A percentile compares a stretch with the other conserved stretches of the same genome.
phyloP scores from a whole-genome alignment of 2,797 vertebrate species.

The Decapterus maruadsi region DNA sequence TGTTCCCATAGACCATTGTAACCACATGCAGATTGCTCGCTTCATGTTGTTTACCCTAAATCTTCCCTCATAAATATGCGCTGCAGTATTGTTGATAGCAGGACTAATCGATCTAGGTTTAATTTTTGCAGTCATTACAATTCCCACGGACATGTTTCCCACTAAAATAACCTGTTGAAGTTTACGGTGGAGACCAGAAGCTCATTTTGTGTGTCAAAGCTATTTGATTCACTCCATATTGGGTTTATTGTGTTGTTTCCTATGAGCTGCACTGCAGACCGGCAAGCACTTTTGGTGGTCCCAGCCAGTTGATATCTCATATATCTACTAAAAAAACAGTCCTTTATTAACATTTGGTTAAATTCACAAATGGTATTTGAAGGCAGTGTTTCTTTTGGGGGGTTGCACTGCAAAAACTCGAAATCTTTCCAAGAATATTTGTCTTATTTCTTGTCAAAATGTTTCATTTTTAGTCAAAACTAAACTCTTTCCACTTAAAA shows the following conservation, averaged over 20 bases:
- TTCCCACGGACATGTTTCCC: neutral
- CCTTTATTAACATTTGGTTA: neutral
- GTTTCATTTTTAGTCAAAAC: too few relatives aligned
- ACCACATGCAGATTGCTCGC: neutral
- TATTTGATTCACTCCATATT: neutral
- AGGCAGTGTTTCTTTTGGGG: too few relatives aligned
- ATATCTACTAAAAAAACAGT: neutral
- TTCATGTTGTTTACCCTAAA: conserved; percentile 9
- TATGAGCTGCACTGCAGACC: neutral
- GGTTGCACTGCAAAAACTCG: too few relatives aligned
- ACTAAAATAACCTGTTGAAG: neutral
- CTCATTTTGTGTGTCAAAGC: too few relatives aligned
- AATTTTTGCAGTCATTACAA: conserved; percentile 18
- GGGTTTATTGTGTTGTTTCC: neutral
- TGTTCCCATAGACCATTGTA: neutral
- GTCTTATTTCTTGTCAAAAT: too few relatives aligned
- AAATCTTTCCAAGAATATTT: too few relatives aligned
- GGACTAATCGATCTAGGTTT: neutral
- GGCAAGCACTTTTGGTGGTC: neutral
- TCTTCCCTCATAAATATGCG: neutral
- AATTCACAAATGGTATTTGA: neutral
- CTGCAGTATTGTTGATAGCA: neutral
- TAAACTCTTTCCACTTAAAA: too few relatives aligned
- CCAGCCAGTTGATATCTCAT: neutral
- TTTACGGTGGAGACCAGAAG: conserved; percentile 1